Base-by-base conservation (phyloP, 2,888 invertebrate genomes). In the Rugalucina vietnamica region DNA sequence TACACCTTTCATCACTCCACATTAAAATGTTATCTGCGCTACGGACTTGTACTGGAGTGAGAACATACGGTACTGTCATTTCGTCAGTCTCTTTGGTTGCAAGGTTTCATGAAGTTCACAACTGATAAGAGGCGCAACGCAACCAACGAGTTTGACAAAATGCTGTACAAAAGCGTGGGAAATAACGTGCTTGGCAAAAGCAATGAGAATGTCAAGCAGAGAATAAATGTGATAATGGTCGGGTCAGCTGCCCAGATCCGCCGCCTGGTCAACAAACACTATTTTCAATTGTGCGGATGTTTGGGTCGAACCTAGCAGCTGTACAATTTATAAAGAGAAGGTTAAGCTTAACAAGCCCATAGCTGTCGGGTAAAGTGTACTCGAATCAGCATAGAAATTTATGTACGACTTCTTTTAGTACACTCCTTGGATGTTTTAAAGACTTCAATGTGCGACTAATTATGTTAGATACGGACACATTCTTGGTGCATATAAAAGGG, bases 331-430 rank as follows among this genome's bases (percentile, higher is more conserved):
- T 27, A 50, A 21, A 54, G 24, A 34, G 3, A 4, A 14, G n/a
- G 74, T 74, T 50, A 18, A 50, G 29, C 24, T 74, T 29, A 74
- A 74, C 74, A 50, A 34, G 29, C 74, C 74, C n/a, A 74, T 74
- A 10, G 32, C 50, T 5, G 54, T 74, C 2, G 74, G 74, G 18
- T 74, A 50, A 18, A 32, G 50, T 4, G 43, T 74, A 4, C 24
- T 74, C 34, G 74, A 74, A 36, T 43, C 54, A 36, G 36, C 74
- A 2, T 50, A 74, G 24, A 29, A 14, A 34, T n/a, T 34, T 5
- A 43, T 74, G 8, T 54, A 74, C 36, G 2, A 1, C 2, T 74
- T 74, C 34, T 50, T 29, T 54, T 54, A 74, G 14, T 49, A 74
- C 18, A 50, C 54, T 24, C 39, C 54, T 21, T 34, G 43, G 32